phyloP scores from a whole-genome alignment of 2,797 vertebrate genomes.

The Anomalospiza imberbis region DNA sequence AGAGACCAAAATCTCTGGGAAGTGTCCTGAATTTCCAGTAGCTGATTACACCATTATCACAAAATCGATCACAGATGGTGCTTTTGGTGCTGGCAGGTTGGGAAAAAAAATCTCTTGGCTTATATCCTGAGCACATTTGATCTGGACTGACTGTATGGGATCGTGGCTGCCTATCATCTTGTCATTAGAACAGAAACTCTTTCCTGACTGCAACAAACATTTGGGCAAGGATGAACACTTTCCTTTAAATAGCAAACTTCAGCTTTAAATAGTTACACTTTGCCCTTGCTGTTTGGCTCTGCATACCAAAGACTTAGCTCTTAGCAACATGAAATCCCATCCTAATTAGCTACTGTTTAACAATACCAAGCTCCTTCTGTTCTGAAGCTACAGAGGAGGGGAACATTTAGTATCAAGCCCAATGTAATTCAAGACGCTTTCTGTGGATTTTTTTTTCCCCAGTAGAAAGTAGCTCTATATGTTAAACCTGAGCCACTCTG shows the following conservation, averaged over 20 bases:
- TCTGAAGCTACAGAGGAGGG: conserved; percentile 34
- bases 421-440: background rate
- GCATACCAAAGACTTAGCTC: conserved; percentile 67
- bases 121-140: conserved; percentile 21
- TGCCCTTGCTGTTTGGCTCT: conserved; percentile 54
- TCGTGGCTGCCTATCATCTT: background rate
- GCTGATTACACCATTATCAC: conserved; percentile 10
- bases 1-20: background rate
- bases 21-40: conserved; percentile 36
- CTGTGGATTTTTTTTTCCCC: background rate
- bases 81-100: conserved; percentile 15
- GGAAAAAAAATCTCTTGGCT: conserved; percentile 19
- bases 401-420: background rate
- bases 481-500: background rate
- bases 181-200: background rate
- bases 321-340: conserved; percentile 72
- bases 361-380: conserved; percentile 67
- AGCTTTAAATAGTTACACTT: conserved; percentile 60
- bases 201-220: background rate
- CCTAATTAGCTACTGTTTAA: conserved; percentile 67
- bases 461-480: background rate
- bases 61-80: conserved; percentile 34
- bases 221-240: conserved; percentile 7
- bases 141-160: background rate
- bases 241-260: conserved; percentile 53